Evolutionary conservation across 2,888 invertebrate genomes (phyloP), one percentile per base, ranked within the genome.

Genomic region (Stenotaenia linearis): DNA sequence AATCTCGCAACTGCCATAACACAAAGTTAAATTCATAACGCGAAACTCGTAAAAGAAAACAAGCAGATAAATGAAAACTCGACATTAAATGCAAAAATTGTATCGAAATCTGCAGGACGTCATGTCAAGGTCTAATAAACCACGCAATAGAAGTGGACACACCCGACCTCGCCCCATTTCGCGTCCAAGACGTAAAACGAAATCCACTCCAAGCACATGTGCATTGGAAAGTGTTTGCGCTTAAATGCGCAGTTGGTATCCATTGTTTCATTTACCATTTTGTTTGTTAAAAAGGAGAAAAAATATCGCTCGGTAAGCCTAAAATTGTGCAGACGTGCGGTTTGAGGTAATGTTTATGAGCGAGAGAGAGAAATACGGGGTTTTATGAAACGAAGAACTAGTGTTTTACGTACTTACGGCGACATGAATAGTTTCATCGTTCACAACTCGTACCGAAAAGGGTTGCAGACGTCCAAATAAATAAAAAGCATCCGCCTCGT

Each of bases 161-260:
- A 69, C 69, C 69, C 69, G 69, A 69, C 69, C 69, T 69, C 69
- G 69, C 69, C 69, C 69, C 69, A 69, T 69, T 69, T 69, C 69
- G 69, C 69, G n/a, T 28, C 15, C 23, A 69, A 69, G 12, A 69
- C 69, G 69, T n/a, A 69, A 7, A 12, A 69, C 69, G n/a, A n/a
- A n/a, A n/a, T n/a, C n/a, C 23, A 56, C n/a, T 56, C 56, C 18
- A 21, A 10, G 7, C 23, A 25, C 69, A 69, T 28, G 69, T 69
- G 69, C 69, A n/a, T 5, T 28, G 1, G 12, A 25, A 25, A 69
- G 69, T 69, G 28, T 69, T 50, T 32, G 5, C 5, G 32, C 32
- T 32, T 69, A 56, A 69, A n/a, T 69, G 69, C 69, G 69, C 28
- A 69, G 69, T 69, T 69, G 28, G 28, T 69, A 28, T 50, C 50